Conservation (phyloP, 1,140 invertebrate species). For the Rhyzopertha dominica region DNA sequence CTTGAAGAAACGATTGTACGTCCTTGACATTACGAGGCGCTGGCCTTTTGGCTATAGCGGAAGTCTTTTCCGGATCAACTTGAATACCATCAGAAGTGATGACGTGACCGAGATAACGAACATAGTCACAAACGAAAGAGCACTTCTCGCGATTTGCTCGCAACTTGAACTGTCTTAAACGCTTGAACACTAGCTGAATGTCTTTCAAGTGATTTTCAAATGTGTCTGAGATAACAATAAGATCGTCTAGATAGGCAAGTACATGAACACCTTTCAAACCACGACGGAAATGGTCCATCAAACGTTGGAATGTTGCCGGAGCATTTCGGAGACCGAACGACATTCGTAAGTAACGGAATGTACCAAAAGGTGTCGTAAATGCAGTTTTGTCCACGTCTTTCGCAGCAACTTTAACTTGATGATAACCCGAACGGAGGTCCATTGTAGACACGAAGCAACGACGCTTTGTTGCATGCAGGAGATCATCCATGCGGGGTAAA, state of each 20-base stretch:
- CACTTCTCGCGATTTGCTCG: constrained; percentile 33
- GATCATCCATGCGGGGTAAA: constrained; percentile 48
- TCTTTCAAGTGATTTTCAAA: too few species aligned
- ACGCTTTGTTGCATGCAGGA: constrained; percentile 41
- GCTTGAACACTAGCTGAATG: too few species aligned
- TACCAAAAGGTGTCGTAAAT: constrained; percentile 42
- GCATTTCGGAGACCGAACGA: constrained; percentile 45
- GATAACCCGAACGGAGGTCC: constrained; percentile 44
- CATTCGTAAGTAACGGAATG: constrained; percentile 44
- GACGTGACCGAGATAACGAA: constrained; percentile 35
- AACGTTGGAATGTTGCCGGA: constrained; percentile 43
- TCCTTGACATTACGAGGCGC: constrained; percentile 3
- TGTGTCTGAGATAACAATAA: too few species aligned
- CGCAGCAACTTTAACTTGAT: constrained; percentile 35
- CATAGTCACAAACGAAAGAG: constrained; percentile 21
- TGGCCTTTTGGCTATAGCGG: not conserved
- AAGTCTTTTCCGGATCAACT: constrained; percentile 11
- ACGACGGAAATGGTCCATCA: constrained; percentile 35
- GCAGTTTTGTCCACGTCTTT: constrained; percentile 41
- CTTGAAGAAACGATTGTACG: constrained; percentile 8
- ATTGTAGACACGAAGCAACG: constrained; percentile 44
- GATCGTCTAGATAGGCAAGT: constrained; percentile 1
- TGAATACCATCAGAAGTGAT: constrained; percentile 27
- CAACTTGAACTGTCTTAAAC: constrained; percentile 1
- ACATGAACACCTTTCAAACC: too few species aligned